Evolutionary conservation across 2,113 vertebrate genomes (phyloP).

Genomic region (Maccullochella peelii): DNA sequence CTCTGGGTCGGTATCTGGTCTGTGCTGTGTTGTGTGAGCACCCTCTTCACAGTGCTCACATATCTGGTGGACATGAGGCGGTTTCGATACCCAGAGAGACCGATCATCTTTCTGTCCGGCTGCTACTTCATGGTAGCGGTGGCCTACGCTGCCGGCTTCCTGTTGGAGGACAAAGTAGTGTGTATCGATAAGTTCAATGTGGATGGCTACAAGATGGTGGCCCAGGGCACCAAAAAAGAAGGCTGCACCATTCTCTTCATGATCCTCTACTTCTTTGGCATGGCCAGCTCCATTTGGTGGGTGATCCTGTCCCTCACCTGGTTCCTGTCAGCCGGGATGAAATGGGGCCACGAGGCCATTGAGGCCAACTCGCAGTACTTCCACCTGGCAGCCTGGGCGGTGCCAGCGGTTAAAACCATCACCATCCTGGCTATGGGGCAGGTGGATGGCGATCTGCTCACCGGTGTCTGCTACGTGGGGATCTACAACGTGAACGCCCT

Average conservation of each 20-base stretch:
- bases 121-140: conserved; percentile 96
- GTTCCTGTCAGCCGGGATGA: conserved; percentile 95
- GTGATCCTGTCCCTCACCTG: conserved; percentile 93
- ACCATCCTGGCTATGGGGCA: conserved; percentile 91
- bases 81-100: conserved; percentile 93
- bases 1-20: conserved; percentile 94
- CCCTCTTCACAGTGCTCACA: conserved; percentile 93
- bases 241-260: conserved; percentile 95
- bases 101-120: conserved; percentile 94
- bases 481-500: conserved; percentile 89
- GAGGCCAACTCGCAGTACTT: conserved; percentile 89
- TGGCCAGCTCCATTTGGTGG: conserved; percentile 97
- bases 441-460: conserved; percentile 93
- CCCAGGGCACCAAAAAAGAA: conserved; percentile 93
- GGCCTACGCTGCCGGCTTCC: conserved; percentile 88
- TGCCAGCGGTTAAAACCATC: conserved; percentile 93
- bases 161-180: conserved; percentile 90
- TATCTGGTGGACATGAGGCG: conserved; percentile 91
- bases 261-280: conserved; percentile 94
- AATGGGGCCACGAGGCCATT: conserved; percentile 87
- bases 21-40: conserved; percentile 89
- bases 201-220: conserved; percentile 90
- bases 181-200: conserved; percentile 90
- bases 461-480: conserved; percentile 94
- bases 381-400: conserved; percentile 93